Evolutionary conservation across 2,113 vertebrate species (phyloP).

Genomic region (Semicossyphus pulcher): DNA sequence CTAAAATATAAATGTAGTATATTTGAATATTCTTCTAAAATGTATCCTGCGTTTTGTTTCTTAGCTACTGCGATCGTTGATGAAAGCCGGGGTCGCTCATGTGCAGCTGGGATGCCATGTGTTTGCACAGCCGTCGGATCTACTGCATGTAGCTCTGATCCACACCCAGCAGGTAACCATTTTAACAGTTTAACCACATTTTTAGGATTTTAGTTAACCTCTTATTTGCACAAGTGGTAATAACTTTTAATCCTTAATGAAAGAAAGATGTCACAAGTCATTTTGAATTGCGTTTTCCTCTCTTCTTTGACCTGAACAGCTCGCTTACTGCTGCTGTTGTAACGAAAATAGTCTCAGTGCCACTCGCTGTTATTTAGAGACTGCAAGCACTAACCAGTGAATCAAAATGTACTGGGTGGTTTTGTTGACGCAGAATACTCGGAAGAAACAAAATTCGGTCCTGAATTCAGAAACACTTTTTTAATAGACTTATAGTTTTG

Average conservation of each 20-base stretch:
- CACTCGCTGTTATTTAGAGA: not conserved
- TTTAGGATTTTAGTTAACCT: not conserved
- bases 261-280: not conserved
- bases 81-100: not conserved
- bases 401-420: not conserved
- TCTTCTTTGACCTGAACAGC: not conserved
- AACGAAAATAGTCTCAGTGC: not conserved
- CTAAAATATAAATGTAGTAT: not conserved
- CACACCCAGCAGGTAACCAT: conserved; percentile 22
- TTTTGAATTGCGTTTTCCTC: not conserved
- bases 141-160: not conserved
- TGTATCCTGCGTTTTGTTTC: not conserved
- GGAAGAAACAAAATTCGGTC: not conserved
- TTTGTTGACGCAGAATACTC: not conserved
- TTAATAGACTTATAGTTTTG: not conserved
- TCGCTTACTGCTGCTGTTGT: not conserved
- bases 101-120: not conserved
- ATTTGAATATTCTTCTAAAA: not conserved
- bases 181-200: not conserved
- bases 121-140: conserved; percentile 2
- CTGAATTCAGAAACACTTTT: not conserved
- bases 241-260: not conserved
- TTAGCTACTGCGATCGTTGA: not conserved
- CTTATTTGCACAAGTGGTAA: not conserved
- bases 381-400: not conserved